Base-by-base conservation (phyloP, 2,797 vertebrate species). In the Hoplostethus mediterraneus region DNA sequence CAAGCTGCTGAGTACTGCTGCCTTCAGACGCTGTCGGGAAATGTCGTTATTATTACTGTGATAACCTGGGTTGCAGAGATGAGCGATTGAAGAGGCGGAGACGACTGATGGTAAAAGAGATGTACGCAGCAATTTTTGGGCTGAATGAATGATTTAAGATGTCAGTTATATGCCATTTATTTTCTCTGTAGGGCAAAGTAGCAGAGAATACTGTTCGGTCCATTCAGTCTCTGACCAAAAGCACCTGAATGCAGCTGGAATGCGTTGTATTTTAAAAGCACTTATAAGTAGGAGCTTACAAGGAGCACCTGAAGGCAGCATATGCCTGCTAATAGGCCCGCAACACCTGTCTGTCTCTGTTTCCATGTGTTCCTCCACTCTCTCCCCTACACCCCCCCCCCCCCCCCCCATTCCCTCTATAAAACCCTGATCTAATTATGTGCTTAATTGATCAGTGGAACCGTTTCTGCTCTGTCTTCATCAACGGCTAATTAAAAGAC, bases 401-500 rank as follows among this genome's bases (percentile, higher is more conserved):
- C 51, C 40, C 60, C 10, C 28, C 2, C 28, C 44, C 53, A 33
- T 52, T 58, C 61, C 71, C 80, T 63, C 70, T 67, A 60, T 65
- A 83, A 66, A 71, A 52, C 67, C 79, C 57, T 58, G 51, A 89
- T 85, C 65, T 87, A 78, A 90, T 90, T 89, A 90, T 83, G 83
- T 85, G 76, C 83, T 80, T 77, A 89, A 86, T 67, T 91, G 90
- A 90, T 90, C 83, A 83, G 80, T 60, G 65, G 48, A 86, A 66
- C 78, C 69, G 72, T 85, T 86, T 87, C 64, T 17, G 57, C 67
- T 89, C 63, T 52, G 76, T 89, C 87, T 85, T 89, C 84, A 89
- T 91, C 89, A 85, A 71, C 33, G 33, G 62, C 63, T 90, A 88
- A 92, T 92, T 92, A 86, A 89, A 86, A 88, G 85, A 87, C 71